Percentiles rank a stretch among this genome's conserved stretches.
phyloP scores from a whole-genome alignment of 2,888 invertebrate species.

The Osmoderma eremita region DNA sequence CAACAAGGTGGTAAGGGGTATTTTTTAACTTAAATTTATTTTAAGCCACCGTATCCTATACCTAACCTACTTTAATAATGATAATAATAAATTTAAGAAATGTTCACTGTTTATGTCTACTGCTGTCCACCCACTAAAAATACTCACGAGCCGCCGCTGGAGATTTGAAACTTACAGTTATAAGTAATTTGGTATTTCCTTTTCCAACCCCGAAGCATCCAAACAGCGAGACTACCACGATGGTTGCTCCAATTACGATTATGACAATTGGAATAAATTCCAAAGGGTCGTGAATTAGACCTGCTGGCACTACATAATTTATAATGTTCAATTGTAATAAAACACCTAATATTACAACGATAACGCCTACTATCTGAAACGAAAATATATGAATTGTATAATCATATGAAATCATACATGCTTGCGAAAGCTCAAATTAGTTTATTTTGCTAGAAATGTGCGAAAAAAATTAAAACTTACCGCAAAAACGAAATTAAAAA shows the following conservation, averaged over 20 bases:
- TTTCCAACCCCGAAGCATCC: conserved; percentile 45
- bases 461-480: conserved; percentile 68
- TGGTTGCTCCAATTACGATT: conserved; percentile 43
- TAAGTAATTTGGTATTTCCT: conserved; percentile 40
- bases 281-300: conserved; percentile 40
- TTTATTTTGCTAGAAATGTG: background rate
- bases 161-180: conserved; percentile 35
- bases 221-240: conserved; percentile 42
- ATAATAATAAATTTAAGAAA: too few species aligned
- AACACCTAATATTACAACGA: conserved; percentile 40
- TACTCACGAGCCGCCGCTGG: too few species aligned
- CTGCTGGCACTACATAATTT: conserved; percentile 41
- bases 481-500: conserved; percentile 72
- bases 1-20: too few species aligned
- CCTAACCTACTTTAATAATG: too few species aligned
- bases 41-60: too few species aligned
- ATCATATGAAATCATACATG: background rate
- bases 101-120: too few species aligned
- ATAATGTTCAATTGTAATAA: conserved; percentile 43
- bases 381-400: background rate
- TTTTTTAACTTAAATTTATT: too few species aligned
- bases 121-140: background rate
- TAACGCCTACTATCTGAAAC: conserved; percentile 42
- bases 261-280: conserved; percentile 43
- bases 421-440: background rate